Evolutionary conservation across 2,888 invertebrate genomes (phyloP), one percentile per base, ranked within the genome.

Genomic region (Peribatodes rhomboidaria): DNA sequence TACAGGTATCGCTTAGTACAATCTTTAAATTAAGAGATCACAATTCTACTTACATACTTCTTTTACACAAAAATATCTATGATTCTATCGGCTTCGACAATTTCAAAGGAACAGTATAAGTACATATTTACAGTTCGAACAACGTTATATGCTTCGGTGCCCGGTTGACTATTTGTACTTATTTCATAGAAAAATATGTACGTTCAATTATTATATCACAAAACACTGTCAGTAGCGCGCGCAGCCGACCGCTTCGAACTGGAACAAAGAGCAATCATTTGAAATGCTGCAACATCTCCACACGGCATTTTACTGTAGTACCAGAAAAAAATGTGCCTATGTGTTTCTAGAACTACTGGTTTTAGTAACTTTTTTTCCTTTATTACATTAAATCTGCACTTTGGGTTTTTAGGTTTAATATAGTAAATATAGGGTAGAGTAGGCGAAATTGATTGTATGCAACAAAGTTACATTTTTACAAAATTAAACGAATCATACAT

Each of bases 101-200:
- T 78, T 75, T 72, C 67, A 74, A 85, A 79, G 74, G 74, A 79
- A 85, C 78, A 80, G 65, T 27, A 86, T 83, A 61, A 31, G 54
- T 65, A 42, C 49, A 75, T 69, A 78, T 81, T 72, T 90, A 91
- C 90, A 91, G 70, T 81, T 83, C 80, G 76, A 80, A 78, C 83
- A 82, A 82, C 80, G 76, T 74, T 76, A 78, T 76, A 78, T 77
- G 80, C 74, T 76, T 79, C 80, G 72, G 77, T 79, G 81, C 77
- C 75, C 79, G 79, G 77, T 78, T 81, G 83, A 81, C 46, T 86
- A 86, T 92, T 92, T 92, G 92, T 92, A 92, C 92, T 92, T 89
- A 90, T 88, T 89, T 86, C 85, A 88, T 91, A 92, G 81, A 92
- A 92, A 93, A 91, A 92, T 92, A 92, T 89, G 86, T 88, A 89